Conservation (phyloP, 2,113 vertebrate species). For the Azemiops feae region DNA sequence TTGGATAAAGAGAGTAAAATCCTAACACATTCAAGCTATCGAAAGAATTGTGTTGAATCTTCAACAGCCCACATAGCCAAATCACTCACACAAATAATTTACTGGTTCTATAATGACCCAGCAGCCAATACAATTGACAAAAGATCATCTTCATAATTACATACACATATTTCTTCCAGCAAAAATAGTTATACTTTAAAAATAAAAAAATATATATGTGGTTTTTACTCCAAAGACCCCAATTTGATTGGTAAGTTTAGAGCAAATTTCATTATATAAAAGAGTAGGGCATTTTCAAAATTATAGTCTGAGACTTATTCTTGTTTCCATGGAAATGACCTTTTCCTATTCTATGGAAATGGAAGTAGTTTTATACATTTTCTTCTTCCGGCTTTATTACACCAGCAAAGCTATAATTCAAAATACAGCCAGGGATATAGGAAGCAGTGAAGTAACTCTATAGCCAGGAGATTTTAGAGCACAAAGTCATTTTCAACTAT, state of each 20-base stretch:
- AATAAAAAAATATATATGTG: conserved; percentile 31
- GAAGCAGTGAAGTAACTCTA: conserved; percentile 36
- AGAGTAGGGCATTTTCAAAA: conserved; percentile 54
- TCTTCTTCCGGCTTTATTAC: conserved; percentile 65
- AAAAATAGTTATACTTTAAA: conserved; percentile 28
- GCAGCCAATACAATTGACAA: not conserved
- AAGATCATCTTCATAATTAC: conserved; percentile 34
- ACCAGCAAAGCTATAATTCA: conserved; percentile 64
- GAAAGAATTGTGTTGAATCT: not conserved
- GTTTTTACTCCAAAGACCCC: conserved; percentile 32
- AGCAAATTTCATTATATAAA: conserved; percentile 44
- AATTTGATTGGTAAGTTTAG: conserved; percentile 56
- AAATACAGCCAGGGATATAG: conserved; percentile 53
- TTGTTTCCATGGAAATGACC: conserved; percentile 71
- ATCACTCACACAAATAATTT: not conserved
- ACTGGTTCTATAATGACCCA: not conserved
- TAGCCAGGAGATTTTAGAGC: conserved; percentile 43
- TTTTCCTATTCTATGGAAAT: conserved; percentile 68
- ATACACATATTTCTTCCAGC: conserved; percentile 21
- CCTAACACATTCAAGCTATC: not conserved
- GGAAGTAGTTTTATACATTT: conserved; percentile 68
- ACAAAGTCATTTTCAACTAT: conserved; percentile 37
- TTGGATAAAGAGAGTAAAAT: not conserved
- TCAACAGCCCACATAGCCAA: conserved; percentile 15
- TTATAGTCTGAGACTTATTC: conserved; percentile 59